A percentile compares a stretch with the other conserved stretches of the same genome.
These are phyloP conservation scores for Arnoldichthys spilopterus DNA, from an alignment of 2,797 vertebrate genomes.

Conservation along the genomic window DNA sequence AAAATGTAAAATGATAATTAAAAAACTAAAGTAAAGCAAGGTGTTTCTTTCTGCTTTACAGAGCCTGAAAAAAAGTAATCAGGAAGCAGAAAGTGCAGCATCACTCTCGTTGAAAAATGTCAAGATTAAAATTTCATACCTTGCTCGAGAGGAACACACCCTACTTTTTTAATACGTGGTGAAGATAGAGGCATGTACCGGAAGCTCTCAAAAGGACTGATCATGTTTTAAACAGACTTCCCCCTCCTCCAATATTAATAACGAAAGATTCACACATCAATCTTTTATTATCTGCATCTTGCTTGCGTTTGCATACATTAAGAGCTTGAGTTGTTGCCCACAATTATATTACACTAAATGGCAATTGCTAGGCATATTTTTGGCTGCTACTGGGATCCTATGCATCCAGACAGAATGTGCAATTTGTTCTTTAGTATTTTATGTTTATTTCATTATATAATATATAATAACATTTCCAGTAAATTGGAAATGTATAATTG, in stretches of 20 bases:
- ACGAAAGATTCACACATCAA: constrained; percentile 77
- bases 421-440: not conserved
- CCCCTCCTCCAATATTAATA: constrained; percentile 80
- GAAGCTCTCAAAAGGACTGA: constrained; percentile 70
- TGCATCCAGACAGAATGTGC: not conserved
- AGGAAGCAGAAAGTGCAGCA: constrained; percentile 56
- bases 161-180: constrained; percentile 57
- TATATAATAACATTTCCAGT: not conserved
- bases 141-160: constrained; percentile 53
- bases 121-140: constrained; percentile 72
- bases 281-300: constrained; percentile 80
- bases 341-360: constrained; percentile 63
- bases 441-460: not conserved
- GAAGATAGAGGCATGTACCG: constrained; percentile 66
- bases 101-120: constrained; percentile 61
- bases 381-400: no score
- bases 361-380: constrained; percentile 38
- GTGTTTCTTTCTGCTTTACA: constrained; percentile 22
- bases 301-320: constrained; percentile 70
- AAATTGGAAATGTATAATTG: no score
- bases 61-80: not conserved
- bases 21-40: constrained; percentile 18
- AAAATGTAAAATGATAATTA: not conserved
- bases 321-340: constrained; percentile 25
- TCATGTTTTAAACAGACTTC: constrained; percentile 79